Base-by-base conservation (phyloP, 2,888 invertebrate genomes). In the Ferrisia virgata region DNA sequence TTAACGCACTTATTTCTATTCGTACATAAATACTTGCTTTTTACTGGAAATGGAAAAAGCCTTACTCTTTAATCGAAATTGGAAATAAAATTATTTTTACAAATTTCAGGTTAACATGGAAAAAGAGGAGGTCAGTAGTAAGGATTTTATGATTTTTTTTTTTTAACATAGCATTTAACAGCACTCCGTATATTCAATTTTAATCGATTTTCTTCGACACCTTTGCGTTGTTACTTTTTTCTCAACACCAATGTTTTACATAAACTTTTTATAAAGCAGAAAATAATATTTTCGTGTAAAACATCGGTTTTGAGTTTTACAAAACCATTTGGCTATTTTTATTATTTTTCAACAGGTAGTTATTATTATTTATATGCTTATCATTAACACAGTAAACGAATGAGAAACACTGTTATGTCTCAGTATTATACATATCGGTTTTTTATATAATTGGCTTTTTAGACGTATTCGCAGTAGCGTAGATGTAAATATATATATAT, bases 21-120 rank as follows among this genome's bases (percentile, higher is more conserved):
- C n/a, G n/a, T n/a, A n/a, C n/a, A 43, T 43, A 28, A 79, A 47
- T 39, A 53, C 4, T 43, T 31, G 43, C 47, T 40, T 79, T 43
- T 47, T 39, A 43, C 36, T 79, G 36, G 8, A 43, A 47, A 43
- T 31, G 31, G 36, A 76, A 76, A 76, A 76, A 76, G 1, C 72
- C 79, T 40, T 43, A 31, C 43, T 28, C 47, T 79, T 25, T 53
- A 18, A 80, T 80, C 33, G 39, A 22, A 15, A 78, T 25, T 28
- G 43, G 8, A 79, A 79, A 79, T 79, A 43, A 83, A 53, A 31
- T 76, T 72, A 39, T 82, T 72, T 84, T 84, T 84, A 58, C 40
- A 33, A 36, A 84, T 84, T 84, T 84, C 93, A 94, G 94, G 94
- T 94, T 93, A 94, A 94, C 94, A 93, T 94, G 94, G 94, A 94